These are phyloP conservation scores for Lipophrys pholis DNA, from an alignment of 2,113 vertebrate genomes.

Conservation along the genomic window DNA sequence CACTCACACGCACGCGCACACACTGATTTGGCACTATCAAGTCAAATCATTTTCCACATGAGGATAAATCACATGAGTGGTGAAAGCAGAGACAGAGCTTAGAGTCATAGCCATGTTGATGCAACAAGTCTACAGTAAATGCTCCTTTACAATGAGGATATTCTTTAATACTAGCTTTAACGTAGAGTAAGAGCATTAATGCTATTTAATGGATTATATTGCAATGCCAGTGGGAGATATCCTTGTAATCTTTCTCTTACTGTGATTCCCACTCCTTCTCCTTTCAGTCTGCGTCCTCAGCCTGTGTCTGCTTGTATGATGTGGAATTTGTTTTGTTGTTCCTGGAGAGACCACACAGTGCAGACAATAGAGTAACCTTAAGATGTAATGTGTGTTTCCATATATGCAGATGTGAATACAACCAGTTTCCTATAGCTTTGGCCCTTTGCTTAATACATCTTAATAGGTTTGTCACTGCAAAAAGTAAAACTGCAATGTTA, in stretches of 20 bases:
- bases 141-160: slow-evolving; percentile 1
- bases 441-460: too few species aligned
- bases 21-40: not conserved
- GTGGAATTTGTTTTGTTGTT: slow-evolving; percentile 35
- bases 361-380: slow-evolving; percentile 19
- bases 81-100: not conserved
- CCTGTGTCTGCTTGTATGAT: slow-evolving; percentile 46
- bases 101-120: not conserved
- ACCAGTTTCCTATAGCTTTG: not conserved
- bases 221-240: slow-evolving; percentile 17
- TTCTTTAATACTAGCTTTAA: not conserved
- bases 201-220: slow-evolving; percentile 5
- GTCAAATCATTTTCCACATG: too few species aligned
- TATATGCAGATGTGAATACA: slow-evolving; percentile 18
- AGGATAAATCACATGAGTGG: not conserved
- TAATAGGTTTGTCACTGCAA: too few species aligned
- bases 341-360: slow-evolving; percentile 31
- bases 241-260: slow-evolving; percentile 28
- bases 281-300: slow-evolving; percentile 8
- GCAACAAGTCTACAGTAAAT: not conserved
- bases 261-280: slow-evolving; percentile 4
- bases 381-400: slow-evolving; percentile 31
- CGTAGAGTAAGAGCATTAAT: not conserved
- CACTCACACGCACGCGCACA: not conserved
- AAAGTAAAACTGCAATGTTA: too few species aligned